A percentile compares a stretch with the other conserved stretches of the same genome.
Conservation (phyloP, 2,888 invertebrate genomes). For the Antheraea assamensis region DNA sequence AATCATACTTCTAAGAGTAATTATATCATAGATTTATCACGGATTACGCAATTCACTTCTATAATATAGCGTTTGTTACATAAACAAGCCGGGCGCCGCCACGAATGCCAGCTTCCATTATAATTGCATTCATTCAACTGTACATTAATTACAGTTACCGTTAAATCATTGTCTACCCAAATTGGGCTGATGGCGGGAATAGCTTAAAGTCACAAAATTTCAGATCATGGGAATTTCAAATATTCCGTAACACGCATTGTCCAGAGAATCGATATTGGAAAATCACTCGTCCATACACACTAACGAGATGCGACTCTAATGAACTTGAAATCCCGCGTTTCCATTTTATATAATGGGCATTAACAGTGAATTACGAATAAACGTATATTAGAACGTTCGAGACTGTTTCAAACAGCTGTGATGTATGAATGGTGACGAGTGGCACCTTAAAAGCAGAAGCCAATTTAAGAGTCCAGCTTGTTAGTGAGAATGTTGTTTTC, state of each 20-base stretch:
- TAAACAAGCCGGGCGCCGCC: conserved; percentile 10
- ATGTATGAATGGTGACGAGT: conserved; percentile 4
- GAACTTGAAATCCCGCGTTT: conserved; percentile 78
- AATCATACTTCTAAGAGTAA: neutral
- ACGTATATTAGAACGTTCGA: conserved; percentile 17
- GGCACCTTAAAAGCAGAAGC: conserved; percentile 6
- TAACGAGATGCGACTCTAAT: conserved; percentile 78
- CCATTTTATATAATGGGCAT: conserved; percentile 75
- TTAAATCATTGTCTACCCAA: conserved; percentile 50
- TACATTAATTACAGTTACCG: conserved; percentile 48
- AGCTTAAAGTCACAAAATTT: conserved; percentile 34
- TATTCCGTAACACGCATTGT: conserved; percentile 32
- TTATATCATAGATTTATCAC: neutral
- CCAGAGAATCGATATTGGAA: conserved; percentile 75
- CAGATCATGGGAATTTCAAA: conserved; percentile 18
- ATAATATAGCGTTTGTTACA: conserved; percentile 8
- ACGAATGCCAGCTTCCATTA: conserved; percentile 31
- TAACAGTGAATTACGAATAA: conserved; percentile 54
- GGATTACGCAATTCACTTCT: neutral
- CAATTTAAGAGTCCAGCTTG: conserved; percentile 6
- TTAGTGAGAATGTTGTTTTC: conserved; percentile 8
- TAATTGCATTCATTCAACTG: conserved; percentile 46
- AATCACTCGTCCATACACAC: conserved; percentile 71
- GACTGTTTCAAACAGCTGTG: conserved; percentile 8
- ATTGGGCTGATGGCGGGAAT: conserved; percentile 46